Evolutionary conservation across 2,113 vertebrate species (phyloP).

Genomic region (Calidris pygmaea): DNA sequence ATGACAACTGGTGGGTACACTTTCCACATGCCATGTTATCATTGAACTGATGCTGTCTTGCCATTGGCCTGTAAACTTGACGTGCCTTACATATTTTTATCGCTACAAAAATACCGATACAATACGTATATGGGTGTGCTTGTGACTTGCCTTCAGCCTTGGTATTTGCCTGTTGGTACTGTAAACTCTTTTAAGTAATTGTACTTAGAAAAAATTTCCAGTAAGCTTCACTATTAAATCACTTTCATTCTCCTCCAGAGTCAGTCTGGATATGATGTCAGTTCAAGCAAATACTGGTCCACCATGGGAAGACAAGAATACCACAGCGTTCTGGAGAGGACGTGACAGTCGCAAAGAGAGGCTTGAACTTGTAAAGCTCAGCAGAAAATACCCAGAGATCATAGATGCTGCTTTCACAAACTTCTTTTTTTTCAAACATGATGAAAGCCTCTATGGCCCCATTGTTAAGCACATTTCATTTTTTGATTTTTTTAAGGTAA

Average conservation of each 20-base stretch:
- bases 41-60: background rate
- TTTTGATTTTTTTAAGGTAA: slow-evolving; percentile 99
- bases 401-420: slow-evolving; percentile 97
- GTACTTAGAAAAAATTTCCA: background rate
- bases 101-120: background rate
- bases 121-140: fast-evolving
- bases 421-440: slow-evolving; percentile 98
- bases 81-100: background rate
- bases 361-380: slow-evolving; percentile 92
- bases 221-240: background rate
- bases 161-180: background rate
- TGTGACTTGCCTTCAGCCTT: background rate
- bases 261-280: slow-evolving; percentile 98
- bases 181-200: background rate
- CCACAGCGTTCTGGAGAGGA: slow-evolving; percentile 93
- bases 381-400: slow-evolving; percentile 83
- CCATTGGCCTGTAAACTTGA: background rate
- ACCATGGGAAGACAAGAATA: slow-evolving; percentile 86
- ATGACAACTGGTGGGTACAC: background rate
- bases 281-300: slow-evolving; percentile 95
- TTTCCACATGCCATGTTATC: background rate
- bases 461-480: slow-evolving; percentile 98
- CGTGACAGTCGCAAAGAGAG: slow-evolving; percentile 94
- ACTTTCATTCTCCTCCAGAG: slow-evolving; percentile 75
- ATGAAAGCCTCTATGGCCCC: slow-evolving; percentile 92